Evolutionary conservation across 1,140 invertebrate genomes (phyloP), one percentile per base, ranked within the genome.

Genomic region (Eupristina koningsbergeri): DNA sequence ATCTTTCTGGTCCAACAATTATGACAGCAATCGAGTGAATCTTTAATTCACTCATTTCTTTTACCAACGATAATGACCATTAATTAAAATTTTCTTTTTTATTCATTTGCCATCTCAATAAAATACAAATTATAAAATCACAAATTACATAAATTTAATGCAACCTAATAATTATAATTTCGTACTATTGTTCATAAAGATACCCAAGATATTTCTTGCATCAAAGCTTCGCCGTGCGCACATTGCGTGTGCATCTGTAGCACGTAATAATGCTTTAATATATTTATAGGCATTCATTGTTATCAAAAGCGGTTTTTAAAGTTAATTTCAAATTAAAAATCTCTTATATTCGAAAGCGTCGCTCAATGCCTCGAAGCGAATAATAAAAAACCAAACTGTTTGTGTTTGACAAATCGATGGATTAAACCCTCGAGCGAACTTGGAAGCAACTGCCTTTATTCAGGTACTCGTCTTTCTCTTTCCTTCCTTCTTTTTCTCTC

Each of bases 401-500:
- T 76, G 81, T 79, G 71, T 63, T 74, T 64, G 75, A 80, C 64
- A 80, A 83, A 75, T 83, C 64, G 83, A 76, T 71, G 81, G 81
- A 83, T 83, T 78, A 83, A 83, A 71, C 45, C 81, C 74, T 61
- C 81, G 75, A 61, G 26, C 17, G 22, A 83, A 69, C 45, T 69
- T 76, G 26, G 36, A 77, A 83, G 81, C 74, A 78, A 78, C 81
- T 58, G 81, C n/a, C 75, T 78, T 78, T 83, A 83, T 78, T 78
- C 81, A 71, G 34, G 19, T 83, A 76, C 80, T 29, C 53, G 58
- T 69, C 26, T 73, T 61, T 47, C 34, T 15, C 53, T 41, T 39
- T 67, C 80, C 5, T 15, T 74, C 71, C 29, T 13, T 34, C 3
- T 77, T n/a, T n/a, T 22, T 41, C 45, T 71, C 64, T 36, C 45